Conservation (phyloP, 92 coral and sea anemone species). For the Palythoa grandis region DNA sequence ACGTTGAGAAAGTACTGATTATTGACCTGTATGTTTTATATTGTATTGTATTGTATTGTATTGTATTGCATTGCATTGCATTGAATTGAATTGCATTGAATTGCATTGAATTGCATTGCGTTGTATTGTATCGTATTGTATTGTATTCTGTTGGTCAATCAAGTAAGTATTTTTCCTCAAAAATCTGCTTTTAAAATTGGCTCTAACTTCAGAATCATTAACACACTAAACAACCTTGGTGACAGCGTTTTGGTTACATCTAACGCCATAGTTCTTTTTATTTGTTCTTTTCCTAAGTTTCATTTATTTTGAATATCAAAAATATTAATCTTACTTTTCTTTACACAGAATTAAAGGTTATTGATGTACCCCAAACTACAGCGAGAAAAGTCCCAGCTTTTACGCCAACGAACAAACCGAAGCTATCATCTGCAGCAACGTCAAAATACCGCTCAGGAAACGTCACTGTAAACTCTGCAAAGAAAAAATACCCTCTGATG, state of each 20-base stretch:
- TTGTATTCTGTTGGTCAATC: too few relatives aligned
- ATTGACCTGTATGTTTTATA: too few relatives aligned
- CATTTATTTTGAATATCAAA: not conserved
- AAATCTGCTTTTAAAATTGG: too few relatives aligned
- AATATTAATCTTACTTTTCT: not conserved
- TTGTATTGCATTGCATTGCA: too few relatives aligned
- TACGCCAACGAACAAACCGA: not conserved
- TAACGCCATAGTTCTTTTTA: not conserved
- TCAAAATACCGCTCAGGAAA: not conserved
- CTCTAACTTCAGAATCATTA: not conserved
- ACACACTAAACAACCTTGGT: not conserved
- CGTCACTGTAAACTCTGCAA: not conserved
- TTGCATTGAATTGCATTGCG: too few relatives aligned
- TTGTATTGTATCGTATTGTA: too few relatives aligned
- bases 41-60: too few relatives aligned
- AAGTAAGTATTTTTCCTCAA: too few relatives aligned
- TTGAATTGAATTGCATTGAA: too few relatives aligned
- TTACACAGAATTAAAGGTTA: constrained; percentile 28
- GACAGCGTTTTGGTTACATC: too few relatives aligned
- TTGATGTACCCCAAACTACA: constrained; percentile 38
- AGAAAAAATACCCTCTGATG: not conserved
- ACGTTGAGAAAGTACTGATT: too few relatives aligned
- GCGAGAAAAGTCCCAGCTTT: not conserved
- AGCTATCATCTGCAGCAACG: not conserved
- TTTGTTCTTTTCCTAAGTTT: not conserved